These are phyloP conservation scores for Rhabdornis inornatus DNA, from an alignment of 2,113 vertebrate genomes.

Conservation along the genomic window DNA sequence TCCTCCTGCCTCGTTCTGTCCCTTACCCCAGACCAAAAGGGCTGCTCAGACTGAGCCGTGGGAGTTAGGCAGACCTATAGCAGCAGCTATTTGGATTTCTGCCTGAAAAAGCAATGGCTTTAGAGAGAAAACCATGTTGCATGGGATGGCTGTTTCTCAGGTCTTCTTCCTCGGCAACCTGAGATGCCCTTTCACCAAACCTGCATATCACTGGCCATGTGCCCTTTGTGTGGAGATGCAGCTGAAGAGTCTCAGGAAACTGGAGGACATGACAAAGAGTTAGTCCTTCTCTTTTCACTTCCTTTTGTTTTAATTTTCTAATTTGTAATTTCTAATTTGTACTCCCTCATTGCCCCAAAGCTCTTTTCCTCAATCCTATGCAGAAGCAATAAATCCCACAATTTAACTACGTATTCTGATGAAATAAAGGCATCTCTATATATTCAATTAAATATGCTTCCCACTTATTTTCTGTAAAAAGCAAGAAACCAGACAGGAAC, in stretches of 20 bases:
- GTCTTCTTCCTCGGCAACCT: neutral
- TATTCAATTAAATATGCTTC: neutral
- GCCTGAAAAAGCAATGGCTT: neutral
- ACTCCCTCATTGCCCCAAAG: neutral
- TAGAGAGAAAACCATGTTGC: neutral
- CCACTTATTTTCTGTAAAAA: neutral
- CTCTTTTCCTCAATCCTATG: neutral
- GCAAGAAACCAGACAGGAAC: neutral
- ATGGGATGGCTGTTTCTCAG: neutral
- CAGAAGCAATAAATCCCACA: neutral
- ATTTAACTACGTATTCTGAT: neutral
- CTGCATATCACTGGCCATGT: neutral
- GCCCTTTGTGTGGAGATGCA: neutral
- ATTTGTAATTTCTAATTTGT: neutral
- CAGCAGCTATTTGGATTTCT: neutral
- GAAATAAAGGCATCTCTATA: neutral
- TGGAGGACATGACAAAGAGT: neutral
- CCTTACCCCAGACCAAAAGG: neutral
- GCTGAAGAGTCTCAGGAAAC: neutral
- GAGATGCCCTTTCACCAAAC: neutral
- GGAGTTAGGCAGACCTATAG: neutral
- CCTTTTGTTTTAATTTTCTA: neutral
- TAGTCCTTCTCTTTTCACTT: neutral
- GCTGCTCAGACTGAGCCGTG: neutral
- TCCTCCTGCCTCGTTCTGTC: neutral